A percentile compares a stretch with the other conserved stretches of the same genome.
phyloP scores from a whole-genome alignment of 2,113 vertebrate genomes.

The Oreochromis aureus region DNA sequence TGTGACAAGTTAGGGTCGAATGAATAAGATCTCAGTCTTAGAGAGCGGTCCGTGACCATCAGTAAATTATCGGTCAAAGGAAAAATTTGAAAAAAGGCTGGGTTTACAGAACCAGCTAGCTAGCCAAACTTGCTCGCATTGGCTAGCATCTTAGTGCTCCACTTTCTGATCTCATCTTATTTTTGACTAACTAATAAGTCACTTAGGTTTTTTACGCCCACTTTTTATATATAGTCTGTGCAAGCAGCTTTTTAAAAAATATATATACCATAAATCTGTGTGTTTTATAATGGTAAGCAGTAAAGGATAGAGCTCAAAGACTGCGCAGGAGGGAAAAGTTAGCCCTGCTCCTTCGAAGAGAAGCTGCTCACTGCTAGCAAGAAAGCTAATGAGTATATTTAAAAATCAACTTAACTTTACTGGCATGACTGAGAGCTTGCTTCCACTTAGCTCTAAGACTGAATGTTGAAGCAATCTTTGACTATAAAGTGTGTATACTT shows the following conservation, averaged over 20 bases:
- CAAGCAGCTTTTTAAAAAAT: background rate
- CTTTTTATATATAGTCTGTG: background rate
- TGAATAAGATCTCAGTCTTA: background rate
- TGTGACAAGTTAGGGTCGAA: background rate
- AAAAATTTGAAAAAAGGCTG: background rate
- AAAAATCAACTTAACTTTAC: background rate
- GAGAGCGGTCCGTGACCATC: background rate
- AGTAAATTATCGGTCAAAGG: background rate
- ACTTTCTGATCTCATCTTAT: background rate
- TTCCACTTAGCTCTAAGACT: background rate
- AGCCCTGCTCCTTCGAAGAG: background rate
- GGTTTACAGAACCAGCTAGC: background rate
- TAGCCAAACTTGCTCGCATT: background rate
- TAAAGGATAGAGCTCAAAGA: background rate
- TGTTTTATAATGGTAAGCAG: background rate
- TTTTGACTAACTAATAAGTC: background rate
- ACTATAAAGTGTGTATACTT: background rate
- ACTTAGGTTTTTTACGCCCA: accelerated
- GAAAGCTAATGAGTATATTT: background rate
- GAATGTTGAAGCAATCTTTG: background rate
- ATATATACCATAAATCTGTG: background rate
- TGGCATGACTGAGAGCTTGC: background rate
- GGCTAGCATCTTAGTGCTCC: background rate
- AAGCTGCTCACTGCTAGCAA: background rate
- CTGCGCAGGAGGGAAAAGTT: background rate